phyloP scores from a whole-genome alignment of 1,140 invertebrate genomes.

The Theocolax elegans region DNA sequence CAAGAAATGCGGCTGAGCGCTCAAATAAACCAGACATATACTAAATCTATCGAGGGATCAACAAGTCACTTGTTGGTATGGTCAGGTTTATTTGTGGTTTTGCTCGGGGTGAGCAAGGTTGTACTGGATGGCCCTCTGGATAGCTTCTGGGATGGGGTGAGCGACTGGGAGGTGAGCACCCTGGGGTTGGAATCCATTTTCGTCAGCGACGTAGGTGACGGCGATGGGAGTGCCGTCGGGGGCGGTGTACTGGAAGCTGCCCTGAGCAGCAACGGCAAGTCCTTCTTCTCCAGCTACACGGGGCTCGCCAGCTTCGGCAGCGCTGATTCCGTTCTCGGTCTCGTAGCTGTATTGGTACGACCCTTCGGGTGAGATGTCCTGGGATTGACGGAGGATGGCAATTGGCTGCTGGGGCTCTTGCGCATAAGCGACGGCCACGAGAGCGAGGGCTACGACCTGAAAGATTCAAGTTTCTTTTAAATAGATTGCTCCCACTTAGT shows the following conservation, averaged over 20 bases:
- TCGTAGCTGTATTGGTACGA: conserved; percentile 67
- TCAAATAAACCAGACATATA: no score
- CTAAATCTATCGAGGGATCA: neutral
- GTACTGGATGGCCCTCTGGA: conserved; percentile 63
- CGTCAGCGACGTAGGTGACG: conserved; percentile 69
- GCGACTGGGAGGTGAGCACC: conserved; percentile 67
- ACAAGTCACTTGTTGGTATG: neutral
- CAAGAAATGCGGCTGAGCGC: no score
- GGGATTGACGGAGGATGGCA: conserved; percentile 56
- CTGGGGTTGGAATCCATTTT: conserved; percentile 70
- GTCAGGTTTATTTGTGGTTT: neutral
- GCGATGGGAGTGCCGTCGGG: conserved; percentile 68
- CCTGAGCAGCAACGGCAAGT: conserved; percentile 64
- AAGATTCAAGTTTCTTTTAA: no score
- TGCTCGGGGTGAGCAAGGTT: conserved; percentile 52
- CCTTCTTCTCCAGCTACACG: neutral
- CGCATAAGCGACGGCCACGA: conserved; percentile 45
- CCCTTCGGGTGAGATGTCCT: conserved; percentile 58
- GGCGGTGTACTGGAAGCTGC: conserved; percentile 67
- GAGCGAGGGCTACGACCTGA: conserved; percentile 53
- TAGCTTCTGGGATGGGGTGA: conserved; percentile 61
- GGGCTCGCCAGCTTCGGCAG: neutral
- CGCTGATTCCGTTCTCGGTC: conserved; percentile 71
- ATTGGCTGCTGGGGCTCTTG: conserved; percentile 41
- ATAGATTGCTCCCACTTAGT: no score